Base-by-base conservation (phyloP, 2,888 invertebrate species). In the Lasioglossum morio region DNA sequence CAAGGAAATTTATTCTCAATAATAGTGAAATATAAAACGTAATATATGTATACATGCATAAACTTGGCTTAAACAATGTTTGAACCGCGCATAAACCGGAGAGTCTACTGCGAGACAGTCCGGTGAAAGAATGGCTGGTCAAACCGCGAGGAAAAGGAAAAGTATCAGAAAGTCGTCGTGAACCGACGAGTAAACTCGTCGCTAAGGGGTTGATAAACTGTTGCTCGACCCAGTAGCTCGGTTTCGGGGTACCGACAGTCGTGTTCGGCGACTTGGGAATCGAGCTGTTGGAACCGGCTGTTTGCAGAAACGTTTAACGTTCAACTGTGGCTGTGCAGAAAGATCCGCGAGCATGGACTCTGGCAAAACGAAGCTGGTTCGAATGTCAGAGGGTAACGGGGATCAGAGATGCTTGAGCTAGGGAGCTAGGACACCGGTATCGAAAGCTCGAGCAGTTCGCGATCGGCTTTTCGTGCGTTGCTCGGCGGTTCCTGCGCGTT, bases 301-400 rank as follows among this genome's bases (percentile, higher is more conserved):
- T 66, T 66, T 66, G 34, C 66, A 30, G 69, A 69, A 69, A 40
- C 69, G 69, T 69, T 69, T 69, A 69, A 69, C 69, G 69, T 69
- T 69, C 23, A n/a, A 69, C 8, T 4, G 37, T 4, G 1, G 40
- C 7, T 34, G 12, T 40, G 34, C 34, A 19, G 34, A 19, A 34
- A 34, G 34, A 66, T 34, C 37, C 14, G 34, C 69, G 69, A 40
- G 37, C 37, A 19, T 23, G 23, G 37, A 37, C n/a, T 69, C 37
- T 37, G 37, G 69, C 19, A 23, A 40, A 37, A 69, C 69, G 66
- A 34, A 23, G 23, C 23, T 23, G 1, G 53, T 10, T 23, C 1
- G 23, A 3, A 10, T 10, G 23, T 3, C 10, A 53, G 53, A n/a
- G 10, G 53, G 23, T 23, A 23, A 10, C 48, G 12, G 27, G 27